Base-by-base conservation (phyloP, 2,797 vertebrate species). In the Sebastes diploproa region DNA sequence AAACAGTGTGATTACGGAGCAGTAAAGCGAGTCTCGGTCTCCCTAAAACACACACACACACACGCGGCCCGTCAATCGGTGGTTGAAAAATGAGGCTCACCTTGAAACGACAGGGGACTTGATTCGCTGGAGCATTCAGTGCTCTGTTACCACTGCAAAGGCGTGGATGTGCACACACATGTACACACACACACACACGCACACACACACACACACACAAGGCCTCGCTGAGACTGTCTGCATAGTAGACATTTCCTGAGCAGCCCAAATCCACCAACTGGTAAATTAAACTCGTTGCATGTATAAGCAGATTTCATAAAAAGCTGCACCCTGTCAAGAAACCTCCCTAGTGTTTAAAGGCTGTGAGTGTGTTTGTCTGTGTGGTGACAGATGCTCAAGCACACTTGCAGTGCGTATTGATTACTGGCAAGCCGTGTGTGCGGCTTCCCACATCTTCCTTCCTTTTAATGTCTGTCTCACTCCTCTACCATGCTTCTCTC, bases 51-150 rank as follows among this genome's bases (percentile, higher is more conserved):
- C 67, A 25, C 25, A 30, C 42, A 73, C 32, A 73, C 65, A 75
- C 69, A 55, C 85, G 14, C 8, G 20, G n/a, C 60, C 82, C 16
- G 63, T 90, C 93, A 92, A 91, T 91, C 63, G 78, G 14, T 46
- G 13, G 78, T 11, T 93, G 90, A 94, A 89, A 93, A 92, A 95
- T 91, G 86, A 91, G 92, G 63, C 73, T 94, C 92, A 93, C 94
- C 93, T 95, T 94, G 91, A 92, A 92, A 86, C 30, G 80, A 92
- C 92, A 92, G 78, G 78, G 73, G 86, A 92, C 83, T 86, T 36
- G 68, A 91, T 88, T 89, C 84, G 59, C 82, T 80, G 86, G 87
- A 92, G 92, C 92, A 85, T 92, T 89, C 80, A 81, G 73, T 27
- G 63, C 77, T 90, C 65, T 82, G 89, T 90, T 87, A 69, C 87